Percentiles rank a stretch among this genome's conserved stretches.
phyloP scores from a whole-genome alignment of 2,113 vertebrate genomes.

The Chroicocephalus ridibundus region DNA sequence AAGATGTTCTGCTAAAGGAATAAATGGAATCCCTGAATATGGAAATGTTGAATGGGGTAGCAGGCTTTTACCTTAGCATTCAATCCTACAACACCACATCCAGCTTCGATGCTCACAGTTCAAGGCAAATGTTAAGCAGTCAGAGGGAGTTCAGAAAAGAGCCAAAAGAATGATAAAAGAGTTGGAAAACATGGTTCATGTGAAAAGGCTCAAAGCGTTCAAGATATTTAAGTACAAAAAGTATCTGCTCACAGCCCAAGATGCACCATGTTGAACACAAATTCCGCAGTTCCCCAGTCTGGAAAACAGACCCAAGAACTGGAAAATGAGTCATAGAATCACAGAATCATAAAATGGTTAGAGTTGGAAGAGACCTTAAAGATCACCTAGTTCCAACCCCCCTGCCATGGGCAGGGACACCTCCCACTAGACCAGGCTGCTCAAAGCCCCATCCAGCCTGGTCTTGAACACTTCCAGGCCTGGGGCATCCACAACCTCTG shows the following conservation, averaged over 20 bases:
- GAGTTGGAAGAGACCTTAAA: not conserved
- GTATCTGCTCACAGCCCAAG: not conserved
- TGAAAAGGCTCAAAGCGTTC: not conserved
- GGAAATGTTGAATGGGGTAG: not conserved
- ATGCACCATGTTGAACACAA: not conserved
- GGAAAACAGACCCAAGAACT: not conserved
- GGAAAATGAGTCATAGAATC: not conserved
- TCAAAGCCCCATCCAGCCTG: not conserved
- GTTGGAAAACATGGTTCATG: not conserved
- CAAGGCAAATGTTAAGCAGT: not conserved
- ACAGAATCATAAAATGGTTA: not conserved
- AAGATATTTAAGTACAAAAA: not conserved
- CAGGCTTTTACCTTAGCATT: not conserved
- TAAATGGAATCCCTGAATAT: not conserved
- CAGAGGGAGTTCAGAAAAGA: not conserved
- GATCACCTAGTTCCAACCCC: too few relatives aligned
- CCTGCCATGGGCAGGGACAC: not conserved
- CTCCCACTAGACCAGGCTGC: not conserved
- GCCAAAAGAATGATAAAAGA: not conserved
- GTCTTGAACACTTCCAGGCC: not conserved
- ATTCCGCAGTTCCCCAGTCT: not conserved
- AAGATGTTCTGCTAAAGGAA: not conserved
- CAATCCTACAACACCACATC: not conserved
- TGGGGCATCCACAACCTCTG: not conserved
- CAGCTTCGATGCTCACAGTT: not conserved